Percentiles rank a stretch among this genome's conserved stretches.
phyloP scores from a whole-genome alignment of 2,113 vertebrate species.

The Tetraodon nigroviridis region DNA sequence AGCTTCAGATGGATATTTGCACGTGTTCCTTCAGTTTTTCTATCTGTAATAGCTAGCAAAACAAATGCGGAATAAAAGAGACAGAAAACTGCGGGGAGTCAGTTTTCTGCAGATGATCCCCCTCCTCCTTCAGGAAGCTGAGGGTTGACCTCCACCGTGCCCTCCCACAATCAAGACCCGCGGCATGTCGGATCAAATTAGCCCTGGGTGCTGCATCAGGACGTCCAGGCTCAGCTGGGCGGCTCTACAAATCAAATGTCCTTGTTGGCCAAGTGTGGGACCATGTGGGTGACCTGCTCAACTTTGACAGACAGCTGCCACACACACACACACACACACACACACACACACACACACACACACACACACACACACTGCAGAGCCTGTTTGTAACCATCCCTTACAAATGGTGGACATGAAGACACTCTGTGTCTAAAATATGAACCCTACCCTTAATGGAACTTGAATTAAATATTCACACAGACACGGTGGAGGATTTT shows the following conservation, averaged over 20 bases:
- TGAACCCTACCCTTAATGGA: neutral
- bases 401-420: neutral
- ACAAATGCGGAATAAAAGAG: neutral
- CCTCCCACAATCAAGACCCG: constrained; percentile 35
- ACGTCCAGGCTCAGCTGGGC: constrained; percentile 55
- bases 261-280: constrained; percentile 20
- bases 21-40: too few relatives aligned
- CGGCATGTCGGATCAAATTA: constrained; percentile 53
- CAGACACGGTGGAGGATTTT: too few relatives aligned
- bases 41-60: neutral
- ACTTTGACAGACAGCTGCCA: constrained; percentile 43
- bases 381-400: neutral
- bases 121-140: constrained; percentile 20
- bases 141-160: constrained; percentile 36
- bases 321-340: constrained; percentile 1
- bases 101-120: constrained; percentile 17
- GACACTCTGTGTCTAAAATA: neutral
- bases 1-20: too few relatives aligned
- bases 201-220: constrained; percentile 33
- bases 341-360: neutral
- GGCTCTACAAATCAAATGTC: constrained; percentile 37
- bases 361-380: neutral
- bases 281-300: constrained; percentile 47
- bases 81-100: constrained; percentile 5
- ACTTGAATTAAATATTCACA: constrained; percentile 5